Evolutionary conservation across 2,797 vertebrate species (phyloP), one percentile per base, ranked within the genome.

Genomic region (Pseudopleuronectes americanus): DNA sequence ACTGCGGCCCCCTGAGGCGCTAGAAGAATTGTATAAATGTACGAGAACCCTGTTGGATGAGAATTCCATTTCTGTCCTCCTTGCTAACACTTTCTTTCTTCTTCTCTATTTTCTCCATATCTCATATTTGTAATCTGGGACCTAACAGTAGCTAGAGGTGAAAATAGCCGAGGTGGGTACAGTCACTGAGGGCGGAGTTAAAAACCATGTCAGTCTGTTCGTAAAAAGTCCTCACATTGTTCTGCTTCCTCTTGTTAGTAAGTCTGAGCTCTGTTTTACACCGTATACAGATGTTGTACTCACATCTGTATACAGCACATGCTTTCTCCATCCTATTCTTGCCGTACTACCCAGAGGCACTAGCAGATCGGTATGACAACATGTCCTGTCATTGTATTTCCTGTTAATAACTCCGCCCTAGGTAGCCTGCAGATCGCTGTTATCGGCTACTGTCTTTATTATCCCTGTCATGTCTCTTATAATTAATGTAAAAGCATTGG

Each of bases 141-240:
- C 81, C 87, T 91, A 88, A 91, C 93, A 91, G 93, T 95, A 94
- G 92, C 93, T 94, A 95, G 92, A 93, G 89, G 91, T 92, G 93
- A 94, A 91, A 94, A 92, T 94, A 94, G 93, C 84, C 81, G 92
- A 94, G 94, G 94, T 95, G 93, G 93, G 93, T 95, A 89, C 90
- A 68, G 70, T 83, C 57, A 81, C 62, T 67, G 28, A 85, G 71
- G 90, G 71, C 57, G 33, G 77, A 85, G 86, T 83, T 57, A 69
- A 84, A 63, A 74, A 71, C 70, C 77, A 73, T 88, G 75, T 91
- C 79, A 83, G 85, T 88, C 74, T 92, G 83, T 91, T 85, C 81
- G 75, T 87, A 78, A 45, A 45, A 64, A 79, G 74, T 85, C 77
- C 52, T 76, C 65, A 64, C 45, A 73, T 76, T 85, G 81, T 86